Conservation (phyloP, 2,797 vertebrate genomes). For the Enteromius viviparus region DNA sequence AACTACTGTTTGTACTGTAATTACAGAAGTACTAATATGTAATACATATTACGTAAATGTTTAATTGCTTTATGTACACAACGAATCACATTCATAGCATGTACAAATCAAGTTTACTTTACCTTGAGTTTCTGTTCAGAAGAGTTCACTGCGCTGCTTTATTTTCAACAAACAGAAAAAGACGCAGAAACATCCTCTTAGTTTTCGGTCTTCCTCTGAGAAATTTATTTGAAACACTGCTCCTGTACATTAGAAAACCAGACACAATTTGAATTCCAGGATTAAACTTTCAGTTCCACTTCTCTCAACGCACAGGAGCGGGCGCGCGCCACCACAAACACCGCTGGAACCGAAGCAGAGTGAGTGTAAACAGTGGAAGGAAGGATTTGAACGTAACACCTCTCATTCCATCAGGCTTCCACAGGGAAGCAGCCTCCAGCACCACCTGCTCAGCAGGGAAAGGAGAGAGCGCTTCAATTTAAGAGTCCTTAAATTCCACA, state of each 20-base stretch:
- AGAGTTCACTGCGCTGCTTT: neutral
- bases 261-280: conserved; percentile 48
- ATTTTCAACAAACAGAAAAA: conserved; percentile 13
- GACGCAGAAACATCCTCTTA: conserved; percentile 30
- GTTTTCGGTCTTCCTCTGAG: conserved; percentile 55
- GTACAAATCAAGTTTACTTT: neutral
- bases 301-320: conserved; percentile 37
- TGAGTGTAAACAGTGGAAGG: conserved; percentile 59
- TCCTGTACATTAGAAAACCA: conserved; percentile 58
- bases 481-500: conserved; percentile 66
- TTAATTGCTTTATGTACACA: neutral
- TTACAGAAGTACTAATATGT: neutral
- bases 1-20: neutral
- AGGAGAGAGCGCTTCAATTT: conserved; percentile 58
- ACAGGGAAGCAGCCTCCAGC: conserved; percentile 66
- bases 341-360: conserved; percentile 34
- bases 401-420: conserved; percentile 63
- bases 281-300: conserved; percentile 58
- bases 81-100: neutral
- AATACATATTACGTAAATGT: neutral
- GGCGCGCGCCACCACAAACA: conserved; percentile 40
- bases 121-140: neutral
- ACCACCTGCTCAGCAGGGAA: conserved; percentile 71
- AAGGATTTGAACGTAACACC: conserved; percentile 51
- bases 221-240: conserved; percentile 61